A percentile compares a stretch with the other conserved stretches of the same genome.
Conservation (phyloP, 2,113 vertebrate genomes). For the Myotis brandtii region DNA sequence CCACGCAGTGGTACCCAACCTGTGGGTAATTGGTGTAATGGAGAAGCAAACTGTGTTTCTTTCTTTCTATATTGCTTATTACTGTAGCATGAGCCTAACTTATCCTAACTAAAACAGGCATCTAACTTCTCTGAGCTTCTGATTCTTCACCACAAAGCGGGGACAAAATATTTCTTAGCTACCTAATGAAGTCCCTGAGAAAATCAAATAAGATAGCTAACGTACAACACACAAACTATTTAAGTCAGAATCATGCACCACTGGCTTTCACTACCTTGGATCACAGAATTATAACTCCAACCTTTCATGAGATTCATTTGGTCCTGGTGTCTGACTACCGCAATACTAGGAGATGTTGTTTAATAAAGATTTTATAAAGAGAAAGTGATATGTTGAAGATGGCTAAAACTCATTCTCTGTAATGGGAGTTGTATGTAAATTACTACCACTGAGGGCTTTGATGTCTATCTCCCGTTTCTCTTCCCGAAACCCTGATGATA, state of each 20-base stretch:
- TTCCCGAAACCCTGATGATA: not conserved
- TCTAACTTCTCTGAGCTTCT: not conserved
- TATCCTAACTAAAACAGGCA: conserved; percentile 9
- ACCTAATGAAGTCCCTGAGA: conserved; percentile 25
- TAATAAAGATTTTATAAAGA: conserved; percentile 30
- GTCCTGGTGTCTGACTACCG: conserved; percentile 13
- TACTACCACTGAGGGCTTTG: not conserved
- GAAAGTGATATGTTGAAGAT: not conserved
- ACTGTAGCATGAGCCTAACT: not conserved
- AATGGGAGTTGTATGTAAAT: not conserved
- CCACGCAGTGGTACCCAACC: not conserved
- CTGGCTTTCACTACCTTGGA: not conserved
- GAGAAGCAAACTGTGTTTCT: not conserved
- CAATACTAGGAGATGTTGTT: not conserved
- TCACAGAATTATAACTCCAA: conserved; percentile 41
- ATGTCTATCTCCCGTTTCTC: not conserved
- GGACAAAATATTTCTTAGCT: conserved; percentile 14
- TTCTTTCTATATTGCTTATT: conserved; percentile 22
- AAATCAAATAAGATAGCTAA: conserved; percentile 9
- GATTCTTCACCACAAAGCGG: not conserved
- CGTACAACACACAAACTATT: not conserved
- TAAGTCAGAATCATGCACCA: conserved; percentile 1
- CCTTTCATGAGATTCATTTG: conserved; percentile 38
- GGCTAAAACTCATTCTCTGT: not conserved
- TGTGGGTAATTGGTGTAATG: not conserved